Percentiles rank a stretch among this genome's conserved stretches.
phyloP scores from a whole-genome alignment of 2,797 vertebrate genomes.

The Peromyscus aztecus region DNA sequence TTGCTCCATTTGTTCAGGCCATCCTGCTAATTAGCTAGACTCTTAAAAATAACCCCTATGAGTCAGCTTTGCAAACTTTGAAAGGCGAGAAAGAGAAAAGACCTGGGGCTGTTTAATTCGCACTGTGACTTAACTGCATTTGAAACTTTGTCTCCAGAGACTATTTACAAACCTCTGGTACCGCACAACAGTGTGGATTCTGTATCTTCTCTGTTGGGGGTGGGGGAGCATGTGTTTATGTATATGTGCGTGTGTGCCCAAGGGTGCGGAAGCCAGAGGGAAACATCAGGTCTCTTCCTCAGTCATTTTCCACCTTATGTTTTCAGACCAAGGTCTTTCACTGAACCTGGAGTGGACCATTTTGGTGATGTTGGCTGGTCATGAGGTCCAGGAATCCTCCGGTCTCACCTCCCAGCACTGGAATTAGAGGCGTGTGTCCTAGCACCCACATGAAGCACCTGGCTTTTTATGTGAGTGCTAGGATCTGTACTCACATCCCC shows the following conservation, averaged over 20 bases:
- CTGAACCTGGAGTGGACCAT: neutral
- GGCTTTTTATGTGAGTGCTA: neutral
- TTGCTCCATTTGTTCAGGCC: neutral
- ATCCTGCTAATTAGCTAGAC: slow-evolving; percentile 63
- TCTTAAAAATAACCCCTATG: slow-evolving; percentile 66
- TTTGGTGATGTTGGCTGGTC: neutral
- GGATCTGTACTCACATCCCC: neutral
- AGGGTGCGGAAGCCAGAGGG: neutral
- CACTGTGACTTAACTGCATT: neutral
- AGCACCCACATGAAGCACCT: neutral
- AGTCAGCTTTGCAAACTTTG: slow-evolving; percentile 57
- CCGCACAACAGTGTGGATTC: neutral
- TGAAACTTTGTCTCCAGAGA: slow-evolving; percentile 44
- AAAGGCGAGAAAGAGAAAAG: slow-evolving; percentile 65
- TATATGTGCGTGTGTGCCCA: neutral
- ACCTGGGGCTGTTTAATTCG: slow-evolving; percentile 32
- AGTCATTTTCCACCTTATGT: neutral
- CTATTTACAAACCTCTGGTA: neutral
- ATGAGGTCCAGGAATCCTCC: neutral
- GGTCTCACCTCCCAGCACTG: no score
- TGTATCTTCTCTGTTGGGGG: neutral
- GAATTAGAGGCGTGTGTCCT: neutral
- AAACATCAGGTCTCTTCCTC: neutral
- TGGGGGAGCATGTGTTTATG: neutral
- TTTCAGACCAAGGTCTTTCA: neutral